Evolutionary conservation across 2,113 vertebrate species (phyloP).

Genomic region (Reinhardtius hippoglossoides): DNA sequence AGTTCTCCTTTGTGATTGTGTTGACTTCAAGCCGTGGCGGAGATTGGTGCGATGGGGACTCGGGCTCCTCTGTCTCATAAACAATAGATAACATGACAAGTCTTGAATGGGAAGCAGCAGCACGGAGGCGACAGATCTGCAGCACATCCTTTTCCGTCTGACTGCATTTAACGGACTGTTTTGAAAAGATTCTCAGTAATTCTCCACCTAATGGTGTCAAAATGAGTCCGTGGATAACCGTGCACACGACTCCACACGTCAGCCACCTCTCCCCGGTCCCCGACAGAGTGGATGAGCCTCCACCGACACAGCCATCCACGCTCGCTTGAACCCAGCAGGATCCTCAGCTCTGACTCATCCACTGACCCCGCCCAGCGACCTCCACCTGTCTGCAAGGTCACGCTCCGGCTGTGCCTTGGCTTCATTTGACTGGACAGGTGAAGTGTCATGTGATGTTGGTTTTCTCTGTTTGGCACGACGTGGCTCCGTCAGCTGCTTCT

Average conservation of each 20-base stretch:
- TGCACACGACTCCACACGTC: neutral
- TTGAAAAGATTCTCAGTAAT: neutral
- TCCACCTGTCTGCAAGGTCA: conserved; percentile 8
- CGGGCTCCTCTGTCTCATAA: neutral
- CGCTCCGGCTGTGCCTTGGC: neutral
- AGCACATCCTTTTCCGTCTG: neutral
- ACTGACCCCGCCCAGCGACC: neutral
- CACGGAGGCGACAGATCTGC: neutral
- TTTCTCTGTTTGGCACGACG: neutral
- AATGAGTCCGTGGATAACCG: neutral
- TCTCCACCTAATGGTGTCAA: neutral
- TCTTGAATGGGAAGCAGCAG: conserved; percentile 2
- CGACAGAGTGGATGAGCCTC: conserved; percentile 15
- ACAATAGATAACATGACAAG: conserved; percentile 1
- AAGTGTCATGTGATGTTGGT: conserved; percentile 7
- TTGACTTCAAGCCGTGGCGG: too few relatives aligned
- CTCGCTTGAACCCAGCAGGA: conserved; percentile 26
- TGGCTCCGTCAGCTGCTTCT: neutral
- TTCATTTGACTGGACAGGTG: conserved; percentile 5
- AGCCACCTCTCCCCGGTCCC: neutral
- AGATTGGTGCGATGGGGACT: too few relatives aligned
- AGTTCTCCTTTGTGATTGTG: neutral
- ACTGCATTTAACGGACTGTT: neutral
- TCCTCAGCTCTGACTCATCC: conserved; percentile 39
- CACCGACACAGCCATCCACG: neutral